Percentiles rank a stretch among this genome's conserved stretches.
These are phyloP conservation scores for Epirrhoe tristata DNA, from an alignment of 2,888 invertebrate species.

Conservation along the genomic window DNA sequence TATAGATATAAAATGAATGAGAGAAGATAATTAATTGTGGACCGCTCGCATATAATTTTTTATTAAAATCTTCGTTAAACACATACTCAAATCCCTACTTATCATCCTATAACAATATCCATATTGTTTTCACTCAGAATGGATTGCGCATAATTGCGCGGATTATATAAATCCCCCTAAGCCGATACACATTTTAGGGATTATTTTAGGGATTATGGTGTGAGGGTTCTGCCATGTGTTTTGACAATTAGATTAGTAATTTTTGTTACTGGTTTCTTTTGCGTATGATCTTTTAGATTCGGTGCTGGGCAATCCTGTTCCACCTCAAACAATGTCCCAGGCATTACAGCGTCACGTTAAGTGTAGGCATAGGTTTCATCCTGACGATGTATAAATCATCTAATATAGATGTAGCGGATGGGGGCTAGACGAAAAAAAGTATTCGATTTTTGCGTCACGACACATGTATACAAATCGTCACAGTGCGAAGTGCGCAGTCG, in stretches of 20 bases:
- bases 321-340: too few species aligned
- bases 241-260: constrained; percentile 19
- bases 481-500: too few species aligned
- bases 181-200: constrained; percentile 38
- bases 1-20: too few species aligned
- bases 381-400: too few species aligned
- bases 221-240: constrained; percentile 31
- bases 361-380: too few species aligned
- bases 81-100: background rate
- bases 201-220: constrained; percentile 28
- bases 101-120: constrained; percentile 25
- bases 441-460: too few species aligned
- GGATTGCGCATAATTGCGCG: constrained; percentile 39
- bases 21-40: background rate
- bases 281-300: too few species aligned
- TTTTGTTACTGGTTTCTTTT: background rate
- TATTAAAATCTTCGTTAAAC: background rate
- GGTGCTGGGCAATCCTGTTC: too few species aligned
- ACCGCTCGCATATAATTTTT: background rate
- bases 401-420: too few species aligned
- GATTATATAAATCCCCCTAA: constrained; percentile 35
- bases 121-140: constrained; percentile 29
- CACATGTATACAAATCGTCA: too few species aligned
- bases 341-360: too few species aligned
- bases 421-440: too few species aligned